phyloP scores from a whole-genome alignment of 2,888 invertebrate species.

The Sphaeridia pumilis region DNA sequence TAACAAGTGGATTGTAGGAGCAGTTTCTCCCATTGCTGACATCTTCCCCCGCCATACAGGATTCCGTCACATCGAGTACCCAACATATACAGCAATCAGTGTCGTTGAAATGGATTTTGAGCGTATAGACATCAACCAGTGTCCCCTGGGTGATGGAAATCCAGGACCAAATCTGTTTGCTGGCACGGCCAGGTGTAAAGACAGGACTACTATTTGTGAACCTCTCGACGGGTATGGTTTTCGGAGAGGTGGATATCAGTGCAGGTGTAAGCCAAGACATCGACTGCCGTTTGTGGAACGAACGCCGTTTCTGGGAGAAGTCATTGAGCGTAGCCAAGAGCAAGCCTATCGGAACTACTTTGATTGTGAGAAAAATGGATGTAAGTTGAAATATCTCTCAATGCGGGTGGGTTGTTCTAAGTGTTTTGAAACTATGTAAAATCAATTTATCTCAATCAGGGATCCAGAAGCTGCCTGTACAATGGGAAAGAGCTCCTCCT shows the following conservation, averaged over 20 bases:
- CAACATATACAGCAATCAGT: conserved; percentile 81
- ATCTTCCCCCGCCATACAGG: conserved; percentile 87
- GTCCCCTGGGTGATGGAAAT: conserved; percentile 79
- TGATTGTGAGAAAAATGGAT: conserved; percentile 80
- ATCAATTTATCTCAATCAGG: conserved; percentile 46
- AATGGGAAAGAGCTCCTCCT: conserved; percentile 64
- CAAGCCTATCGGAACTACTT: conserved; percentile 80
- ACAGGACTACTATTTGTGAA: conserved; percentile 88
- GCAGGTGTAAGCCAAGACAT: conserved; percentile 78
- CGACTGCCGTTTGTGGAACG: conserved; percentile 76
- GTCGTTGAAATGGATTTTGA: conserved; percentile 95
- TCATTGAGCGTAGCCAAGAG: conserved; percentile 81
- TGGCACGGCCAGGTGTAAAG: conserved; percentile 81
- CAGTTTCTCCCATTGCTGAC: conserved; percentile 88
- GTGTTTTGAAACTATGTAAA: too few species aligned
- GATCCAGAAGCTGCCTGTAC: conserved; percentile 71
- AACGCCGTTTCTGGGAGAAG: conserved; percentile 81
- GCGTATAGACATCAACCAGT: conserved; percentile 93
- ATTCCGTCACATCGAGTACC: conserved; percentile 85
- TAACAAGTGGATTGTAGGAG: conserved; percentile 90
- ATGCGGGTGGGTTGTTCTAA: too few species aligned
- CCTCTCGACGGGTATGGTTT: conserved; percentile 94
- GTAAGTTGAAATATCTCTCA: too few species aligned
- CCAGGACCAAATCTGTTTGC: conserved; percentile 76
- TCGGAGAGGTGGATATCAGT: conserved; percentile 88